These are phyloP conservation scores for Ceratotherium simum DNA, from an alignment of 2,113 vertebrate species.

Conservation along the genomic window DNA sequence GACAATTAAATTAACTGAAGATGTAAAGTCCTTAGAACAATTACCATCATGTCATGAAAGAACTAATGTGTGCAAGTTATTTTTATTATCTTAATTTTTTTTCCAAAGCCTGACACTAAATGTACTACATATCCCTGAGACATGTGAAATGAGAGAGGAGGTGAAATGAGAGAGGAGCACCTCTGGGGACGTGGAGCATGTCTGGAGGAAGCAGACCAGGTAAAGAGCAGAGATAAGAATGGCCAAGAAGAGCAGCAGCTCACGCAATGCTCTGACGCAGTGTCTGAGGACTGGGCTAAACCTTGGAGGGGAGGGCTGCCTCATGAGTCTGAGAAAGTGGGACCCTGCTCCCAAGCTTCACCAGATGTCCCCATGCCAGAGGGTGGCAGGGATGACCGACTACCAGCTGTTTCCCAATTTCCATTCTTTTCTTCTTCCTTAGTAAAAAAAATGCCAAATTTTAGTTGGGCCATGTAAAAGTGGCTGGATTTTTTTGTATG, in stretches of 20 bases:
- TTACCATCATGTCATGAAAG: background rate
- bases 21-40: background rate
- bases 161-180: background rate
- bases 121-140: accelerated
- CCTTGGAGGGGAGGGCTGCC: background rate
- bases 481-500: background rate
- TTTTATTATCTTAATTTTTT: background rate
- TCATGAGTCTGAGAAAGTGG: background rate
- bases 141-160: background rate
- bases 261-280: accelerated
- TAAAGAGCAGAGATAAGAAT: background rate
- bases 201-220: background rate
- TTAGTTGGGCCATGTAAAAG: background rate
- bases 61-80: background rate
- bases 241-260: background rate
- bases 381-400: background rate
- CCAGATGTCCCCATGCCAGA: background rate
- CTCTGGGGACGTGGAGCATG: background rate
- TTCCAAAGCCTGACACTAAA: background rate
- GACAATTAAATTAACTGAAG: background rate
- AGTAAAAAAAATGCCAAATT: background rate
- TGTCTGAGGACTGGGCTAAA: background rate
- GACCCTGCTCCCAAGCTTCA: background rate
- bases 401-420: background rate
- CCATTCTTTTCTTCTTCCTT: background rate